Evolutionary conservation across 2,113 vertebrate species (phyloP).

Genomic region (Ctenomys sociabilis): DNA sequence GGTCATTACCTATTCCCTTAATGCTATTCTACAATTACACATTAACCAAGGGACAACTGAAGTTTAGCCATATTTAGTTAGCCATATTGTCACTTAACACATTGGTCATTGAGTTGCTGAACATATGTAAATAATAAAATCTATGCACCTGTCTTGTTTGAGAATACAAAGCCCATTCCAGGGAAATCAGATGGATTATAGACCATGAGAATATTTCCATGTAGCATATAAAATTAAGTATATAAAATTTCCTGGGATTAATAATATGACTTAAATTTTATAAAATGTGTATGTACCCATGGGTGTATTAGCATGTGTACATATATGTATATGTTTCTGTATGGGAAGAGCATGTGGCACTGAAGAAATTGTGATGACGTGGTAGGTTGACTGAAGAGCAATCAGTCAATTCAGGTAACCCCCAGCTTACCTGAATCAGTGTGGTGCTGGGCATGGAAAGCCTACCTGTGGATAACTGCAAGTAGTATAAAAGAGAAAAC

Average conservation of each 20-base stretch:
- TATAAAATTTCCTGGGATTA: slow-evolving; percentile 12
- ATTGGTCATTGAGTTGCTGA: background rate
- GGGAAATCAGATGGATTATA: background rate
- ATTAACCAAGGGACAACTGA: slow-evolving; percentile 38
- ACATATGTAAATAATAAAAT: background rate
- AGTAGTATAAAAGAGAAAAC: no score
- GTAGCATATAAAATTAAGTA: slow-evolving; percentile 42
- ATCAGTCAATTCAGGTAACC: no score
- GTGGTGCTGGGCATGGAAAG: no score
- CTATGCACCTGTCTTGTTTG: background rate
- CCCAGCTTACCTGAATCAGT: no score
- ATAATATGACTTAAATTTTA: background rate
- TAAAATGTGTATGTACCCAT: background rate
- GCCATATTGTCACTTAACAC: background rate
- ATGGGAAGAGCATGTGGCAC: background rate
- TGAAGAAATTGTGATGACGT: background rate
- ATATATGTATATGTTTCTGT: background rate
- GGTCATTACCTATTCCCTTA: background rate
- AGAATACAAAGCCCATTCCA: background rate
- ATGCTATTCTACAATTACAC: background rate
- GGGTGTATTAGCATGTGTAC: background rate
- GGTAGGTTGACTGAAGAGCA: background rate
- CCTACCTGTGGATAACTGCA: no score
- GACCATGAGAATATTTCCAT: background rate
- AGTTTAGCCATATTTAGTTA: slow-evolving; percentile 40